Evolutionary conservation across 2,797 vertebrate species (phyloP).

Genomic region (Orientallactaga sibirica): DNA sequence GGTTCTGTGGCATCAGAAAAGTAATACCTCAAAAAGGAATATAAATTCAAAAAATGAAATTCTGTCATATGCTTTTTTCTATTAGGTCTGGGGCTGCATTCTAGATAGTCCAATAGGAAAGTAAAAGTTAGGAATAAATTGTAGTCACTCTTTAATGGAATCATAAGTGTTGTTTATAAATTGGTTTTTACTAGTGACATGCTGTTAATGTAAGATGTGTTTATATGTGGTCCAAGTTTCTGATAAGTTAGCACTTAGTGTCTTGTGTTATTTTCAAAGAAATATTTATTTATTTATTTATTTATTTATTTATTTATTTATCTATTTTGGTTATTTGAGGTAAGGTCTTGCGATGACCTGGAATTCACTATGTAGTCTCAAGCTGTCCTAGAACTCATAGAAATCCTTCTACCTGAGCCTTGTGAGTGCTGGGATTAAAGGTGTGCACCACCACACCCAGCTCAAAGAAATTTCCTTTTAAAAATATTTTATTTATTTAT

Average conservation of each 20-base stretch:
- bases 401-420: no score
- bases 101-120: not conserved
- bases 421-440: no score
- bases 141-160: not conserved
- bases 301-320: no score
- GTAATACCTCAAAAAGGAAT: not conserved
- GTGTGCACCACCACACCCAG: no score
- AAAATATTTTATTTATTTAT: no score
- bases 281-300: not conserved
- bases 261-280: not conserved
- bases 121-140: not conserved
- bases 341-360: no score
- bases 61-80: not conserved
- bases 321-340: no score
- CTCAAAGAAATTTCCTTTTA: no score
- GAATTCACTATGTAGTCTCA: no score
- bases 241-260: not conserved
- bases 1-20: conserved; percentile 17
- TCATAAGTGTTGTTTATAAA: not conserved
- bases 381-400: no score
- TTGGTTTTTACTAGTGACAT: not conserved
- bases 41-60: not conserved
- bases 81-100: not conserved
- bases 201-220: not conserved
- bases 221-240: not conserved